These are phyloP conservation scores for Schizothorax lantsangensis DNA, from an alignment of 2,797 vertebrate species.

Conservation along the genomic window DNA sequence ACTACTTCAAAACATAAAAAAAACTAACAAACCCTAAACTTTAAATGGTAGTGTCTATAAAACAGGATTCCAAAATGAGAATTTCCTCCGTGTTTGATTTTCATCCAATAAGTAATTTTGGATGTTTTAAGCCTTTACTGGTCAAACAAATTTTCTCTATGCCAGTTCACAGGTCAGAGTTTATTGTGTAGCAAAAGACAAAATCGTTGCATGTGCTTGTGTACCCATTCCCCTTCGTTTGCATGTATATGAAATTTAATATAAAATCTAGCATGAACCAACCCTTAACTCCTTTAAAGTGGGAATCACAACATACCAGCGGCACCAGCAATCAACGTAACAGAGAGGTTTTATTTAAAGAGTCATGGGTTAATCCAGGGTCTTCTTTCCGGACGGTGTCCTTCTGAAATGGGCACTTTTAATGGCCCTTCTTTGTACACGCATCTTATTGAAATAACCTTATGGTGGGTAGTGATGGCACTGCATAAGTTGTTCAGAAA, in stretches of 20 bases:
- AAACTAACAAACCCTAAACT: background rate
- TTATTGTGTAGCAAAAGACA: background rate
- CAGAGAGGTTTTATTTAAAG: background rate
- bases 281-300: background rate
- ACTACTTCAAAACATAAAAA: background rate
- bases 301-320: background rate
- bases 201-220: slow-evolving; percentile 38
- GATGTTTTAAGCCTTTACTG: background rate
- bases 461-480: background rate
- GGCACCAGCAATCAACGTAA: background rate
- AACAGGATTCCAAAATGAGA: background rate
- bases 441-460: background rate
- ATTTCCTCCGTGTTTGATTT: background rate
- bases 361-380: slow-evolving; percentile 1
- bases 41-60: background rate
- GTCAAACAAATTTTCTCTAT: background rate
- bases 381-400: background rate
- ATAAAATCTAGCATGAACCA: slow-evolving; percentile 18
- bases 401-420: background rate
- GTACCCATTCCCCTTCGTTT: slow-evolving; percentile 19
- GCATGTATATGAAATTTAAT: slow-evolving; percentile 17
- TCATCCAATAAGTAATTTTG: background rate
- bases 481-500: background rate
- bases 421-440: slow-evolving; percentile 11
- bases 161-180: background rate